These are phyloP conservation scores for Cephalotes varians DNA, from an alignment of 2,888 invertebrate species.

Conservation along the genomic window DNA sequence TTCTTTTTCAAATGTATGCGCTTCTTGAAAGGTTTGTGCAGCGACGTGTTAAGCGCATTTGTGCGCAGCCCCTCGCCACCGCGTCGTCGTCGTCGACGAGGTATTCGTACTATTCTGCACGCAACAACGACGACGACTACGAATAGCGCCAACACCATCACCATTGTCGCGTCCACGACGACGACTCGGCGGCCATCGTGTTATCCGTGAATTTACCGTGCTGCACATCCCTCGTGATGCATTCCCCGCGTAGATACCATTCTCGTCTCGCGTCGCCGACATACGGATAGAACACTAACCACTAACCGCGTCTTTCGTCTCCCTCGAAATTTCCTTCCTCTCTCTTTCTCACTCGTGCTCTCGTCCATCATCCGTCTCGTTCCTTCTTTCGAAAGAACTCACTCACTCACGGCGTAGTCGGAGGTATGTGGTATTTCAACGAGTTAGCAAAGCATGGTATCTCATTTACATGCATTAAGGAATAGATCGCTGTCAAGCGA, in stretches of 20 bases:
- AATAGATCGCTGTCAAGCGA: constrained; percentile 69
- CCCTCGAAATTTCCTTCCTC: constrained; percentile 54
- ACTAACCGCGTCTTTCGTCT: constrained; percentile 59
- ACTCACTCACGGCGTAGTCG: constrained; percentile 56
- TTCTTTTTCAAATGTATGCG: not conserved
- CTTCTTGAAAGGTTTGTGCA: constrained; percentile 14
- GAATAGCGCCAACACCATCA: not conserved
- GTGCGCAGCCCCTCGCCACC: not conserved
- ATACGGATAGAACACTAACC: constrained; percentile 60
- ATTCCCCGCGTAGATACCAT: constrained; percentile 50
- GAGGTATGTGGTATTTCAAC: constrained; percentile 65
- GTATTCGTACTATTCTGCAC: not conserved
- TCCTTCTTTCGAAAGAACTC: constrained; percentile 32
- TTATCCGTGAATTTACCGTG: constrained; percentile 66
- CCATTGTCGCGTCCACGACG: constrained; percentile 32
- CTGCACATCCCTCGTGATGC: constrained; percentile 59
- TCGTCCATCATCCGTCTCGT: not conserved
- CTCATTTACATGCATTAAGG: constrained; percentile 78
- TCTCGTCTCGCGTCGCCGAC: constrained; percentile 29
- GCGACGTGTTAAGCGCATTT: constrained; percentile 10
- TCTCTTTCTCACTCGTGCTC: not conserved
- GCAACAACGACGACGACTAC: constrained; percentile 33
- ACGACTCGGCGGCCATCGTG: constrained; percentile 39
- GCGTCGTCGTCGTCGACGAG: not conserved
- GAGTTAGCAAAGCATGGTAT: constrained; percentile 72